Percentiles rank a stretch among this genome's conserved stretches.
These are phyloP conservation scores for Nymphalis c-album DNA, from an alignment of 2,888 invertebrate species.

Conservation along the genomic window DNA sequence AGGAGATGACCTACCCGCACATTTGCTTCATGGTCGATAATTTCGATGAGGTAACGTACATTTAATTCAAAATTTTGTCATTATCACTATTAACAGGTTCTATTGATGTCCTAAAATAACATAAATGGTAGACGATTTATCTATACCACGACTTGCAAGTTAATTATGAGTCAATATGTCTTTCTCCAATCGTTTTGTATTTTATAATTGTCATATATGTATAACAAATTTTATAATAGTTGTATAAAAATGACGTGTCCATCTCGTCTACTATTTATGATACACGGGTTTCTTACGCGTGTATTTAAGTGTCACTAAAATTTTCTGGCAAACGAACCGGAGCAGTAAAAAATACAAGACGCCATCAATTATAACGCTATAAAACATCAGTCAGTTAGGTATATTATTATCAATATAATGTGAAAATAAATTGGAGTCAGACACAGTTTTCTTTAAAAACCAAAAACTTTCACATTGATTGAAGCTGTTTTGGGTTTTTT, in stretches of 20 bases:
- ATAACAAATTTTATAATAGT: too few relatives aligned
- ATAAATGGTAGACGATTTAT: too few relatives aligned
- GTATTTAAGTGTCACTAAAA: constrained; percentile 9
- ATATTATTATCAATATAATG: too few relatives aligned
- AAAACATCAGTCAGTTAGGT: background rate
- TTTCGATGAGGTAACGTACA: constrained; percentile 92
- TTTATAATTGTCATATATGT: too few relatives aligned
- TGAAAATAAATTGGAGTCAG: too few relatives aligned
- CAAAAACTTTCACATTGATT: too few relatives aligned
- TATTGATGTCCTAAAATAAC: too few relatives aligned
- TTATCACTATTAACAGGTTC: background rate
- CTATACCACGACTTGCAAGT: too few relatives aligned
- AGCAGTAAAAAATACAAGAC: background rate
- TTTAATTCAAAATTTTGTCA: background rate
- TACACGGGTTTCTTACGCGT: background rate
- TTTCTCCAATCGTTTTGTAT: too few relatives aligned
- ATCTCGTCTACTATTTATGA: constrained; percentile 13
- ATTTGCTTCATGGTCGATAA: constrained; percentile 99
- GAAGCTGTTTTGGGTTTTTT: too few relatives aligned
- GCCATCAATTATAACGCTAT: background rate
- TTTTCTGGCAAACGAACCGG: constrained; percentile 18
- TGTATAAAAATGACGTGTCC: background rate
- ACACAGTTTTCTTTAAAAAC: too few relatives aligned
- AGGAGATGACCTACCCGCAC: constrained; percentile 99
- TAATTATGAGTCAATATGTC: too few relatives aligned